Evolutionary conservation across 2,113 vertebrate species (phyloP).

Genomic region (Nesospiza acunhae): DNA sequence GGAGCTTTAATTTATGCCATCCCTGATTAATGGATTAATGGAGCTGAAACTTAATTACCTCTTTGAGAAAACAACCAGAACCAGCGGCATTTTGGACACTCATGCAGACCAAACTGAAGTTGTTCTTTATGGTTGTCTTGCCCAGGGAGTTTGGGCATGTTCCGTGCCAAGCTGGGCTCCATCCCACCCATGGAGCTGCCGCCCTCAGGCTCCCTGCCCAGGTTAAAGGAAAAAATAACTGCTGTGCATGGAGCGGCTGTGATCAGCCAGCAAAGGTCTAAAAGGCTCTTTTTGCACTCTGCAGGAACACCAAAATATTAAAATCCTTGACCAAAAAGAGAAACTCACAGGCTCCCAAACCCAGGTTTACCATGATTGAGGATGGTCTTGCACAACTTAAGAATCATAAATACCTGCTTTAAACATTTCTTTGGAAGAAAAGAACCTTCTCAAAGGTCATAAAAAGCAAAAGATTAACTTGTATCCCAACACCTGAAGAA

Average conservation of each 20-base stretch:
- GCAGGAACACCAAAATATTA: neutral
- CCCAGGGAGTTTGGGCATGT: neutral
- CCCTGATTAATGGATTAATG: neutral
- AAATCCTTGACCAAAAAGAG: neutral
- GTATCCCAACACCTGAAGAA: neutral
- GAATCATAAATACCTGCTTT: neutral
- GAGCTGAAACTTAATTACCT: neutral
- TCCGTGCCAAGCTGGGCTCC: neutral
- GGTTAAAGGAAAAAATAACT: neutral
- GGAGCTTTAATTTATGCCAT: neutral
- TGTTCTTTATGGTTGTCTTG: neutral
- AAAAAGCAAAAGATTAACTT: neutral
- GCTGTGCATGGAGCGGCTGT: neutral
- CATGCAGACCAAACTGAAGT: fast-evolving
- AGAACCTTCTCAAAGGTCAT: neutral
- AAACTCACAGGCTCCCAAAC: neutral
- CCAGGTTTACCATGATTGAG: neutral
- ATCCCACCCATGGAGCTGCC: neutral
- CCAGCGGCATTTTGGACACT: neutral
- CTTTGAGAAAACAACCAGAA: neutral
- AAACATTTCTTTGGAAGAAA: neutral
- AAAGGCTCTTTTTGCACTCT: neutral
- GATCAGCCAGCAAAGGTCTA: neutral
- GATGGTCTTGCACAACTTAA: neutral
- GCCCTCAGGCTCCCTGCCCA: neutral